phyloP scores from a whole-genome alignment of 2,113 vertebrate species.

The Callocephalon fimbriatum region DNA sequence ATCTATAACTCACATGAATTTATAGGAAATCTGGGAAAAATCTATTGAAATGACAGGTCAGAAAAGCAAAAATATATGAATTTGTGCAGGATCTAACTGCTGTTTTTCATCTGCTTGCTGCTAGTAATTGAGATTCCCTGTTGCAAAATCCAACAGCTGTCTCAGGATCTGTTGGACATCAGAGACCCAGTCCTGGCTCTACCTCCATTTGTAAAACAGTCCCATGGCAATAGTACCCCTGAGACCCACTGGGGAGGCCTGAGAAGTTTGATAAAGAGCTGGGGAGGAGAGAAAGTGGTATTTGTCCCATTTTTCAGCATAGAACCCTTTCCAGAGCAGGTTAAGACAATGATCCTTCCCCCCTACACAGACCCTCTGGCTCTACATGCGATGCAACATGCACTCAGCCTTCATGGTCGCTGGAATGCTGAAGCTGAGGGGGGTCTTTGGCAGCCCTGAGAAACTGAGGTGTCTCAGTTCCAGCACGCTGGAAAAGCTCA shows the following conservation, averaged over 20 bases:
- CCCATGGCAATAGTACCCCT: neutral
- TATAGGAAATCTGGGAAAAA: slow-evolving; percentile 24
- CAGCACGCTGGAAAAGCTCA: neutral
- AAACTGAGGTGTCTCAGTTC: neutral
- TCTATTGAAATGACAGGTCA: neutral
- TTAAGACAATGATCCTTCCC: neutral
- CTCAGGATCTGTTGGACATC: neutral
- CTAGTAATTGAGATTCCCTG: neutral
- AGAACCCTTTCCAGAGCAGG: neutral
- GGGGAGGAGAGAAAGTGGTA: neutral
- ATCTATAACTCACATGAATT: slow-evolving; percentile 1
- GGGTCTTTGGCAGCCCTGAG: neutral
- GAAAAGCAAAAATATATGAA: neutral
- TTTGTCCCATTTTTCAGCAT: neutral
- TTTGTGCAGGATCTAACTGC: neutral
- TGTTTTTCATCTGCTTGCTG: neutral
- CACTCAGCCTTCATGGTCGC: fast-evolving
- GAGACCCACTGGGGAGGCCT: neutral
- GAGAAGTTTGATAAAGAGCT: neutral
- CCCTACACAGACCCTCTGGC: neutral
- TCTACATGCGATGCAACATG: fast-evolving
- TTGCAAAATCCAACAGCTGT: neutral
- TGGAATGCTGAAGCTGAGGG: neutral
- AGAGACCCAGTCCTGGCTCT: neutral
- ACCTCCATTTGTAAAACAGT: fast-evolving